Conservation (phyloP, 2,888 invertebrate genomes). For the Stictocephala bisonia region DNA sequence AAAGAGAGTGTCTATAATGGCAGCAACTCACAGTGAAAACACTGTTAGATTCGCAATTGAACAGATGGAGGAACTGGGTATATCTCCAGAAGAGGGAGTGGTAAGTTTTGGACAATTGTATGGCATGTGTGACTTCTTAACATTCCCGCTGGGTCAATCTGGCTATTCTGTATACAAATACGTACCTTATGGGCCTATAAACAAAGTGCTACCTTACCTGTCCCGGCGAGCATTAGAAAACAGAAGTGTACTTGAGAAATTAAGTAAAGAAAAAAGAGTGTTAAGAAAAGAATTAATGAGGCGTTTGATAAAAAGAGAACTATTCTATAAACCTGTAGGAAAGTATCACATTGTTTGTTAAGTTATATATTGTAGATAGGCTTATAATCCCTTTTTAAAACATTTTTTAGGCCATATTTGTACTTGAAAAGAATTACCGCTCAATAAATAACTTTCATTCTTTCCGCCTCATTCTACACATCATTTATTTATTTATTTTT, state of each 20-base stretch:
- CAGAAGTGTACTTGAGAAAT: conserved; percentile 89
- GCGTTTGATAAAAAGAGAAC: conserved; percentile 77
- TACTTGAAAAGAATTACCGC: not conserved
- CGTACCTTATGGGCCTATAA: conserved; percentile 98
- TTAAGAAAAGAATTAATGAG: conserved; percentile 82
- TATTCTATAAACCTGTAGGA: conserved; percentile 82
- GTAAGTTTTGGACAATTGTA: conserved; percentile 98
- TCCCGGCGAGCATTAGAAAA: conserved; percentile 98
- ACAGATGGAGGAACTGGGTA: conserved; percentile 93
- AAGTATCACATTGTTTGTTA: too few species aligned
- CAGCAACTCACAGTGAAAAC: conserved; percentile 98
- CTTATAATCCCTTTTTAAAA: conserved; percentile 68
- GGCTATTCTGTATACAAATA: conserved; percentile 99
- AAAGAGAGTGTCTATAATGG: conserved; percentile 91
- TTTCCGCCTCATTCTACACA: too few species aligned
- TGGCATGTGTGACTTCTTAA: conserved; percentile 99
- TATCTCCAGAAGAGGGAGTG: conserved; percentile 91
- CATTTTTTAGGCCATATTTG: not conserved
- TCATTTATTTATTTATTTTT: too few species aligned
- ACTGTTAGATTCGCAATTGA: conserved; percentile 95
- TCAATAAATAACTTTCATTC: too few species aligned
- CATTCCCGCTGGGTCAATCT: conserved; percentile 98
- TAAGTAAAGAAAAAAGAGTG: conserved; percentile 90
- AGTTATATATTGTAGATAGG: conserved; percentile 89
- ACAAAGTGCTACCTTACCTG: conserved; percentile 97